Evolutionary conservation across 2,888 invertebrate genomes (phyloP).

Genomic region (Ophraella communa): DNA sequence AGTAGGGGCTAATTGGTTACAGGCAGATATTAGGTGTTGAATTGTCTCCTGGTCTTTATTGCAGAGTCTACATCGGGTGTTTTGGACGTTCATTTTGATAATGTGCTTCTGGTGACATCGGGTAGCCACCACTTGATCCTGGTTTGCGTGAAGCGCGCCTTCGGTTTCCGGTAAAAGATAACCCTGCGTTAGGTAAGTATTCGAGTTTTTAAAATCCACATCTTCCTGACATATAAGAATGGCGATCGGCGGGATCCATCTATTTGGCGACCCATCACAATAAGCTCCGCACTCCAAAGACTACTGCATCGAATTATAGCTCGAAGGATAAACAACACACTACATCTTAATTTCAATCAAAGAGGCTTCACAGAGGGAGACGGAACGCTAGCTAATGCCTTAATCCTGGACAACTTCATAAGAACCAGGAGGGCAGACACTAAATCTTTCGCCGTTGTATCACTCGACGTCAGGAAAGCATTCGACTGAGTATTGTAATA

Average conservation of each 20-base stretch:
- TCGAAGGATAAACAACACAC: background rate
- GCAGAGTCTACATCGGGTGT: no score
- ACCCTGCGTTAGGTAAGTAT: no score
- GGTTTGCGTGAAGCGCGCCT: no score
- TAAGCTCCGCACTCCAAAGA: slow-evolving; percentile 35
- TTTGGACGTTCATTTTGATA: no score
- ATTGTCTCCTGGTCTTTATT: no score
- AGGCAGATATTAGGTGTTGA: no score
- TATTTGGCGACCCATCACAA: background rate
- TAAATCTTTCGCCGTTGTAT: slow-evolving; percentile 17
- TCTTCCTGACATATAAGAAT: background rate
- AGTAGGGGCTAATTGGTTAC: no score
- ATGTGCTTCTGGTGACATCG: no score
- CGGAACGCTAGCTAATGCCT: slow-evolving; percentile 53
- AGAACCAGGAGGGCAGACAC: background rate
- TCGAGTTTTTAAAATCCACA: no score
- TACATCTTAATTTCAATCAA: slow-evolving; percentile 32
- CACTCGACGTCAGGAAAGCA: slow-evolving; percentile 38
- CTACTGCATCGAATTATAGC: slow-evolving; percentile 40
- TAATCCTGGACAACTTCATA: slow-evolving; percentile 43
- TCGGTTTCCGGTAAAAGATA: no score
- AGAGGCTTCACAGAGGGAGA: slow-evolving; percentile 50
- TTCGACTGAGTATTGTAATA: slow-evolving; percentile 41
- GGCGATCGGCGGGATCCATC: background rate
- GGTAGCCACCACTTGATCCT: no score